Evolutionary conservation across 2,888 invertebrate species (phyloP), one percentile per base, ranked within the genome.

Genomic region (Acleris emargana): DNA sequence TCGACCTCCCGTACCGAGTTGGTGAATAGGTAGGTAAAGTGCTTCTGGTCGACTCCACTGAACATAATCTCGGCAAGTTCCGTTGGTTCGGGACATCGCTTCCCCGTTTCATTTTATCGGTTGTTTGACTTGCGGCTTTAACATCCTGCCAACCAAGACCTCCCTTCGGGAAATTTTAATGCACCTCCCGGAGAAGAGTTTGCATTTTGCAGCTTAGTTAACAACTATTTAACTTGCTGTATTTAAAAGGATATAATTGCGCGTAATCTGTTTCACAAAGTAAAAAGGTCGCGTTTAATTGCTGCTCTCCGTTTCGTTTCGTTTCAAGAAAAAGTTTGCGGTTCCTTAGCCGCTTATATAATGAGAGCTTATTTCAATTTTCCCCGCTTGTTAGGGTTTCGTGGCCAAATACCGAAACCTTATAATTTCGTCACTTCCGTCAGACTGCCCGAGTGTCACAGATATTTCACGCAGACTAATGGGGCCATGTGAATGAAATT

Each of bases 101-200:
- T 60, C 70, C 73, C 76, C 76, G 76, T 79, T 78, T 74, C 72
- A 72, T 70, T 72, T 57, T 71, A 73, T 64, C 76, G 73, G 76
- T 74, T 81, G 76, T 81, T 82, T 81, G 80, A 82, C 80, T 81
- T 78, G 76, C 69, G 76, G 78, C 75, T 80, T 79, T 73, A 75
- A 73, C 72, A 74, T 77, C 76, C 72, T 22, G 60, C 74, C 74
- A 71, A 71, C 69, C 62, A 70, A 70, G 72, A 74, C 71, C 67
- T 69, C 71, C 72, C 67, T 72, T 74, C 74, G 73, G 75, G 76
- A 79, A 78, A 78, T 79, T 74, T 77, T 79, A 80, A 80, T 80
- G 74, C 73, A 78, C 72, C 77, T 76, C 74, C 69, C 69, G 62
- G 71, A 68, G 52, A 67, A 67, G 72, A 74, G 64, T 73, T 74